phyloP scores from a whole-genome alignment of 2,888 invertebrate species.

The Helobdella robusta region DNA sequence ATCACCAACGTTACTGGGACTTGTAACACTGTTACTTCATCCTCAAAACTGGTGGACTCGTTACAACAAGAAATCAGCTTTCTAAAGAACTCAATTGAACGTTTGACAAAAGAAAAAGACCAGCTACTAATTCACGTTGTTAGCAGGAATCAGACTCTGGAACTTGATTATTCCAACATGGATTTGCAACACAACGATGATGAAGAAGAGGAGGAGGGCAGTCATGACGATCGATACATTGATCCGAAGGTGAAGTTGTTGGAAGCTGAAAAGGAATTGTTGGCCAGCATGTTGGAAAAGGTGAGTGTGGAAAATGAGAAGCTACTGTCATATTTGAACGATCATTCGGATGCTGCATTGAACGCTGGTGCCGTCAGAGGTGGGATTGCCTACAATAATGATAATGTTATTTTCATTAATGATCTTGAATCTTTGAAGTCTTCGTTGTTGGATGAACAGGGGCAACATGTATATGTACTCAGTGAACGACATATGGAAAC shows the following conservation, averaged over 20 bases:
- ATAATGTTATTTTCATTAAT: too few species aligned
- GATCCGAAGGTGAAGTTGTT: slow-evolving; percentile 18
- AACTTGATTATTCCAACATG: slow-evolving; percentile 23
- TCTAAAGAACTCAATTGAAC: slow-evolving; percentile 27
- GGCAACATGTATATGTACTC: too few species aligned
- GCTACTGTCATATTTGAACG: slow-evolving; percentile 12
- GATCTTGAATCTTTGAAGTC: too few species aligned
- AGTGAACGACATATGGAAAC: too few species aligned
- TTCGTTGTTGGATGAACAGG: too few species aligned
- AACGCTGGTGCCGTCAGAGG: too few species aligned
- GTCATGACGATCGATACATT: background rate
- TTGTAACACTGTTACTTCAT: background rate
- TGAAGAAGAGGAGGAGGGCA: background rate
- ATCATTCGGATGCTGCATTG: too few species aligned
- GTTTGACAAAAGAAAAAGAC: slow-evolving; percentile 27
- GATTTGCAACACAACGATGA: slow-evolving; percentile 12
- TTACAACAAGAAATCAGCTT: slow-evolving; percentile 22
- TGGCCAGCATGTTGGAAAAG: slow-evolving; percentile 28
- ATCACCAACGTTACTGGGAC: background rate
- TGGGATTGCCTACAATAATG: too few species aligned
- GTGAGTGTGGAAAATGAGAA: slow-evolving; percentile 27
- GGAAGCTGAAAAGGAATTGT: slow-evolving; percentile 28
- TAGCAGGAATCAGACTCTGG: slow-evolving; percentile 15
- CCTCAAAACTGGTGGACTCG: background rate
- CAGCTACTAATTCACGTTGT: slow-evolving; percentile 22